A percentile compares a stretch with the other conserved stretches of the same genome.
These are phyloP conservation scores for Rhabdornis inornatus DNA, from an alignment of 2,113 vertebrate genomes.

Conservation along the genomic window DNA sequence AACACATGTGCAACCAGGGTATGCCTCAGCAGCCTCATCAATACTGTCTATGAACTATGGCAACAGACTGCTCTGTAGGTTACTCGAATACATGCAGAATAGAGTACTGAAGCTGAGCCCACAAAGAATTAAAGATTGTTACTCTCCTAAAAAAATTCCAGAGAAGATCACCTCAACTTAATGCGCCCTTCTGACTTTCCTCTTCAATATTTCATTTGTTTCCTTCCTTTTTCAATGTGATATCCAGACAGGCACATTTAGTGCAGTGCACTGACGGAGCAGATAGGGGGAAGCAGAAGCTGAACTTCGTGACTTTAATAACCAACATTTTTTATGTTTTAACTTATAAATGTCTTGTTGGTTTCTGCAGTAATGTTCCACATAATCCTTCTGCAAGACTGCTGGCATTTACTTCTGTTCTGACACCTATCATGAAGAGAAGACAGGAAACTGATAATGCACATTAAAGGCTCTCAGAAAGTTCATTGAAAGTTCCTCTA, in stretches of 20 bases:
- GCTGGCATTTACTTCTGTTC: background rate
- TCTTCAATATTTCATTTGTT: background rate
- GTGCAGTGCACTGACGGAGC: background rate
- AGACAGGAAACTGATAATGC: background rate
- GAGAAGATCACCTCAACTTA: background rate
- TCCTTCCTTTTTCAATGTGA: background rate
- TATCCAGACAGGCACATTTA: background rate
- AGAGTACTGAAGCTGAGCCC: background rate
- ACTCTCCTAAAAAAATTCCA: background rate
- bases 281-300: background rate
- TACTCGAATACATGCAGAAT: fast-evolving
- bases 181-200: background rate
- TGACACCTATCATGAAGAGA: background rate
- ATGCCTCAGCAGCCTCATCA: background rate
- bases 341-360: background rate
- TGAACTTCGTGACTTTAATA: background rate
- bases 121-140: background rate
- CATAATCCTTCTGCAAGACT: background rate
- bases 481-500: background rate
- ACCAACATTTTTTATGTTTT: background rate
- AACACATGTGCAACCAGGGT: background rate
- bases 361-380: background rate
- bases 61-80: background rate
- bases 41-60: background rate
- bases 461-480: background rate